phyloP scores from a whole-genome alignment of 2,888 invertebrate species.

The Microchrysa polita region DNA sequence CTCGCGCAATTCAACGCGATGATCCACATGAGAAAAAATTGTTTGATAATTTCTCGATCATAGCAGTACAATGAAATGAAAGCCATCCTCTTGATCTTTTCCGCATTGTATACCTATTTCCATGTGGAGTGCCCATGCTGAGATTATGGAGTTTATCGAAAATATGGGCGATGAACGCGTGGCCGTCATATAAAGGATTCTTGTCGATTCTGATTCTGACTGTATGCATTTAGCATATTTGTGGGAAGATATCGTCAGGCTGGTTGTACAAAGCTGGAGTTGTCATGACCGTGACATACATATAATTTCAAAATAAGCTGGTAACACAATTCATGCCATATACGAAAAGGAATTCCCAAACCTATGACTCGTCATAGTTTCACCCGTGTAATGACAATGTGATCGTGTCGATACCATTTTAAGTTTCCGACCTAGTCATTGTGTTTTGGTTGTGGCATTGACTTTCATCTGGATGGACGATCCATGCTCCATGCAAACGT shows the following conservation, averaged over 20 bases:
- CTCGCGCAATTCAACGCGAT: slow-evolving; percentile 36
- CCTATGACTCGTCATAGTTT: slow-evolving; percentile 9
- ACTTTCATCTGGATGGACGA: slow-evolving; percentile 33
- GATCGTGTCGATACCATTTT: slow-evolving; percentile 43
- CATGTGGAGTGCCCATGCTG: slow-evolving; percentile 8
- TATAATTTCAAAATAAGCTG: no score
- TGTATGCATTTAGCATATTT: no score
- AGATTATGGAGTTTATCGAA: background rate
- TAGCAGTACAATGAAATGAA: slow-evolving; percentile 37
- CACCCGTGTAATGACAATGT: background rate
- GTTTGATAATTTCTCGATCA: slow-evolving; percentile 37
- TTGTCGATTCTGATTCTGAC: no score
- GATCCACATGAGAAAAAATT: slow-evolving; percentile 43
- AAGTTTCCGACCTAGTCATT: slow-evolving; percentile 38
- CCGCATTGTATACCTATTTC: background rate
- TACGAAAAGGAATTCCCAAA: slow-evolving; percentile 32
- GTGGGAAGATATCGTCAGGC: no score
- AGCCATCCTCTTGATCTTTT: slow-evolving; percentile 38
- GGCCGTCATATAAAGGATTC: no score
- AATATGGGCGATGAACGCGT: no score
- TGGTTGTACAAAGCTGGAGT: no score
- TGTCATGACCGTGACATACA: no score
- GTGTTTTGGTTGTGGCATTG: slow-evolving; percentile 34
- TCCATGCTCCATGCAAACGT: slow-evolving; percentile 41
- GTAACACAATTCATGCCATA: no score